phyloP scores from a whole-genome alignment of 2,113 vertebrate species.

The Phyllopteryx taeniolatus region DNA sequence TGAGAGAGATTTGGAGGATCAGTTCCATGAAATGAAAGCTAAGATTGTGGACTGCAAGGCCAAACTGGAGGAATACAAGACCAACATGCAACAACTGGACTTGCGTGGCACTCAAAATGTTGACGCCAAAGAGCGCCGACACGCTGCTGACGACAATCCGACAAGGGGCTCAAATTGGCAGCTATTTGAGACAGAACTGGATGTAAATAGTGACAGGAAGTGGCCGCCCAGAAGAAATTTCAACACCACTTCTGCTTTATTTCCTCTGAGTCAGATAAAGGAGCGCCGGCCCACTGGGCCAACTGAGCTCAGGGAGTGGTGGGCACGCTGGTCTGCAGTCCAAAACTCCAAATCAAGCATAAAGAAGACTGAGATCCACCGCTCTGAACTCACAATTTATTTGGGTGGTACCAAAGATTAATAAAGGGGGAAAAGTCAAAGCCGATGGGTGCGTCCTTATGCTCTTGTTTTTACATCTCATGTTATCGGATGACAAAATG shows the following conservation, averaged over 20 bases:
- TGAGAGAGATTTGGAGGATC: constrained; percentile 64
- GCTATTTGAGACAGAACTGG: constrained; percentile 12
- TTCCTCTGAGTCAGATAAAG: constrained; percentile 53
- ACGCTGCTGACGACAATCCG: background rate
- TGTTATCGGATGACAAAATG: background rate
- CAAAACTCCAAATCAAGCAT: constrained; percentile 34
- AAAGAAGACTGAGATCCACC: constrained; percentile 52
- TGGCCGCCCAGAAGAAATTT: constrained; percentile 48
- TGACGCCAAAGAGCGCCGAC: background rate
- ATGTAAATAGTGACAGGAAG: constrained; percentile 48
- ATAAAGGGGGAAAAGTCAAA: background rate
- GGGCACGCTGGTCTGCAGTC: constrained; percentile 63
- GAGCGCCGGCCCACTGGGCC: constrained; percentile 56
- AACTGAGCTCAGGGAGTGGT: constrained; percentile 69
- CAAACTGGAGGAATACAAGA: constrained; percentile 65
- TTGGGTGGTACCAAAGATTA: constrained; percentile 62
- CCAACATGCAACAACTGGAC: constrained; percentile 46
- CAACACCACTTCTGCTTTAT: constrained; percentile 49
- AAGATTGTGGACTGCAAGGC: constrained; percentile 65
- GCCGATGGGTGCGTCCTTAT: background rate
- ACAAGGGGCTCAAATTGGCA: constrained; percentile 1
- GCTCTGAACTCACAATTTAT: constrained; percentile 71
- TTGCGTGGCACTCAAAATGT: background rate
- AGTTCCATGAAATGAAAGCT: constrained; percentile 69
- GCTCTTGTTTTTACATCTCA: background rate